Percentiles rank a stretch among this genome's conserved stretches.
Conservation (phyloP, 1,140 invertebrate species). For the Sycophila sp. region DNA sequence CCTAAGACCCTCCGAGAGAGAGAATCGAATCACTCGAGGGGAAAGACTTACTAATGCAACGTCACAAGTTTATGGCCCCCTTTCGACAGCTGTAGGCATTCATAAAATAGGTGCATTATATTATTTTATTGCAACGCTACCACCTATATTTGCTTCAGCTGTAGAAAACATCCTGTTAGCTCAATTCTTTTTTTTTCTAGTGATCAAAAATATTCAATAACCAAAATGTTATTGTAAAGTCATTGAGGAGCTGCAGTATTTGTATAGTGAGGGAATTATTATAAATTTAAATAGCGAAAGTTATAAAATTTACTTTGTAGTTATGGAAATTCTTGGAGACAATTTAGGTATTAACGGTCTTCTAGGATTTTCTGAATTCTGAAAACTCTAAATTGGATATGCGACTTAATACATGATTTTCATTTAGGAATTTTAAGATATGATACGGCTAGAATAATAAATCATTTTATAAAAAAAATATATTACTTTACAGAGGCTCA, state of each 20-base stretch:
- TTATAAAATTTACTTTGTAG: slow-evolving; percentile 39
- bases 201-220: slow-evolving; percentile 36
- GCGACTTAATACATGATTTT: slow-evolving; percentile 43
- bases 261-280: slow-evolving; percentile 33
- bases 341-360: slow-evolving; percentile 37
- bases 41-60: too few relatives aligned
- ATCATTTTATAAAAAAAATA: slow-evolving; percentile 21
- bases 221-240: slow-evolving; percentile 33
- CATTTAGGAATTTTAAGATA: slow-evolving; percentile 38
- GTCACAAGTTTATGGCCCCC: slow-evolving; percentile 26
- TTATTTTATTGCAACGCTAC: slow-evolving; percentile 29
- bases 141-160: slow-evolving; percentile 32
- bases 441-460: slow-evolving; percentile 39
- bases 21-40: too few relatives aligned
- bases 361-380: slow-evolving; percentile 32
- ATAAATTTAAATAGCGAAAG: slow-evolving; percentile 25
- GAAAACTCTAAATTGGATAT: slow-evolving; percentile 25
- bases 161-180: slow-evolving; percentile 38
- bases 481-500: slow-evolving; percentile 31
- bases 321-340: slow-evolving; percentile 37
- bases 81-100: slow-evolving; percentile 31
- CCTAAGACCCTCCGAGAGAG: too few relatives aligned
- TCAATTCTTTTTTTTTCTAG: slow-evolving; percentile 30
- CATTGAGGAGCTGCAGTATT: slow-evolving; percentile 26
- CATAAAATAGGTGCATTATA: slow-evolving; percentile 40